phyloP scores from a whole-genome alignment of 2,888 invertebrate species.

The Agonopterix arenella region DNA sequence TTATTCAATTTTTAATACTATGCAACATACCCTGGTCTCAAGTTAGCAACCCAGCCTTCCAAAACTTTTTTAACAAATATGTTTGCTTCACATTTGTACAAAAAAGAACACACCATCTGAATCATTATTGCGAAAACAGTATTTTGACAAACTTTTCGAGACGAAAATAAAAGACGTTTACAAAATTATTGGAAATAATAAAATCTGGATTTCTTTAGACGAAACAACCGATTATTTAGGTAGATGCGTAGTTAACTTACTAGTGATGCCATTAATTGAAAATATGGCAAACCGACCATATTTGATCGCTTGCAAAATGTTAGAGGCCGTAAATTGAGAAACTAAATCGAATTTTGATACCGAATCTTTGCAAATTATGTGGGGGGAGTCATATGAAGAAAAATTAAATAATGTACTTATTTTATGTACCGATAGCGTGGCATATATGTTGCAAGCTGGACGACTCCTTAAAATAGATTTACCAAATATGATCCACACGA shows the following conservation, averaged over 20 bases:
- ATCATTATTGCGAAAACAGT: conserved; percentile 1
- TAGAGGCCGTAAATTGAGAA: conserved; percentile 3
- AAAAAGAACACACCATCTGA: conserved; percentile 3
- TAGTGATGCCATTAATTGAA: conserved; percentile 2
- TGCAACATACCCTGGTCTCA: conserved; percentile 9
- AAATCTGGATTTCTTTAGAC: conserved; percentile 3
- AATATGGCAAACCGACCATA: conserved; percentile 2
- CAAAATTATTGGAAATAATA: background rate
- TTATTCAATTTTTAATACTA: conserved; percentile 5
- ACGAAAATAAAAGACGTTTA: conserved; percentile 1
- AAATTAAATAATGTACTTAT: background rate
- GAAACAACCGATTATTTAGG: conserved; percentile 3
- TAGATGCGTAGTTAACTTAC: conserved; percentile 3
- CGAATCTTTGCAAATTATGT: background rate
- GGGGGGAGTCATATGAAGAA: background rate
- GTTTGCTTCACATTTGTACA: conserved; percentile 1
- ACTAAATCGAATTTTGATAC: background rate
- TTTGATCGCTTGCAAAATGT: conserved; percentile 1
- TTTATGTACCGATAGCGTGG: background rate
- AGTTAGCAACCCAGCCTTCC: conserved; percentile 5
- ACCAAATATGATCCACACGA: background rate
- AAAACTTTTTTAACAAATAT: conserved; percentile 5
- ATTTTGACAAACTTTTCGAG: conserved; percentile 3
- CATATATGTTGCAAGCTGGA: background rate
- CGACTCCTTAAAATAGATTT: background rate